Base-by-base conservation (phyloP, 1,140 invertebrate genomes). In the Sarcophaga peregrina region DNA sequence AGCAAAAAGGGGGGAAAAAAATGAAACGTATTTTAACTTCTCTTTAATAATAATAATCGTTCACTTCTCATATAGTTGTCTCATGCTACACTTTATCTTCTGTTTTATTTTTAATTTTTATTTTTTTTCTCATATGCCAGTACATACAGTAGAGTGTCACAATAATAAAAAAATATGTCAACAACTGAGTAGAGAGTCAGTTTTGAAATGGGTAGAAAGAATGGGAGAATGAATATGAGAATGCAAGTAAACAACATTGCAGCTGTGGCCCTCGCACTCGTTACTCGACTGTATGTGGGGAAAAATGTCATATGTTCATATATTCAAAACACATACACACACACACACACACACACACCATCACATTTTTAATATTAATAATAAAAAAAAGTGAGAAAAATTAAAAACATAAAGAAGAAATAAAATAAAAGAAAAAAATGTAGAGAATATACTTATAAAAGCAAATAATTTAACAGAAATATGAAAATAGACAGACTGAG, bases 141-240 rank as follows among this genome's bases (percentile, higher is more conserved):
- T n/a, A n/a, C n/a, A n/a, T n/a, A n/a, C n/a, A 50, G 5, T 17
- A 20, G 48, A 78, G 47, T 78, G 47, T 78, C 75, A 78, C 75
- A 78, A 78, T 78, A 78, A 78, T 78, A 78, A 78, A 78, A n/a
- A n/a, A 78, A 78, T 78, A 78, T 78, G 75, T 78, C 75, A 78
- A 78, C 75, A 78, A 50, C 75, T 78, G n/a, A n/a, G n/a, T n/a
- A n/a, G n/a, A 78, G 48, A 78, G 75, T 78, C 75, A 78, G 75
- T 78, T 78, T 46, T 17, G 20, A 78, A 17, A 78, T 68, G n/a
- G n/a, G n/a, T n/a, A 62, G 58, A 68, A 68, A n/a, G n/a, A n/a
- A n/a, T n/a, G n/a, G n/a, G n/a, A 68, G n/a, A 58, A 58, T 54
- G 15, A 13, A 54, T 54, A 54, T 54, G n/a, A 15, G n/a, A 58